phyloP scores from a whole-genome alignment of 2,797 vertebrate species.

The Bovichtus diacanthus region DNA sequence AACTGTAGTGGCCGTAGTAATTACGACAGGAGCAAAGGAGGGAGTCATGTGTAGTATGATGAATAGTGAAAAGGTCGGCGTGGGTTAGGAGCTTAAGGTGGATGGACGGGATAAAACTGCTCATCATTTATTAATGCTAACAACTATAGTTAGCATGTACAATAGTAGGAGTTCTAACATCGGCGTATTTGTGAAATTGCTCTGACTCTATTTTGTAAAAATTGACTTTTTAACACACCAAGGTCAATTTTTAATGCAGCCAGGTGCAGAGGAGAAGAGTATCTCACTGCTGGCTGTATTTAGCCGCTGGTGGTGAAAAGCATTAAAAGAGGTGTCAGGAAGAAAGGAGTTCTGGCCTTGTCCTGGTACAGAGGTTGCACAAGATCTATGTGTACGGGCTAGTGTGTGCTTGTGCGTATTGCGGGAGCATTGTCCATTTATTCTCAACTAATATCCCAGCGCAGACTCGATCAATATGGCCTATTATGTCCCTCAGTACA shows the following conservation, averaged over 20 bases:
- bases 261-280: not conserved
- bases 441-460: constrained; percentile 46
- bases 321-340: not conserved
- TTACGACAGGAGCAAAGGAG: too few species aligned
- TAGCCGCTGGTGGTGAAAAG: not conserved
- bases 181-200: not conserved
- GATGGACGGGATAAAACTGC: too few species aligned
- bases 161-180: not conserved
- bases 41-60: too few species aligned
- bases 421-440: constrained; percentile 56
- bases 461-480: constrained; percentile 56
- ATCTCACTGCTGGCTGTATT: not conserved
- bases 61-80: too few species aligned
- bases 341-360: not conserved
- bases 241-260: not conserved
- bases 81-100: too few species aligned
- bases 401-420: constrained; percentile 9
- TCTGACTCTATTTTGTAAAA: not conserved
- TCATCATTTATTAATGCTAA: not conserved
- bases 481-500: constrained; percentile 54
- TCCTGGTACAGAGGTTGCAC: constrained; percentile 11
- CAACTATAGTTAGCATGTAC: not conserved
- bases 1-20: too few species aligned
- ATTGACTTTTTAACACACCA: not conserved
- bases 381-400: not conserved